Base-by-base conservation (phyloP, 2,113 vertebrate genomes). In the Crotophaga sulcirostris region DNA sequence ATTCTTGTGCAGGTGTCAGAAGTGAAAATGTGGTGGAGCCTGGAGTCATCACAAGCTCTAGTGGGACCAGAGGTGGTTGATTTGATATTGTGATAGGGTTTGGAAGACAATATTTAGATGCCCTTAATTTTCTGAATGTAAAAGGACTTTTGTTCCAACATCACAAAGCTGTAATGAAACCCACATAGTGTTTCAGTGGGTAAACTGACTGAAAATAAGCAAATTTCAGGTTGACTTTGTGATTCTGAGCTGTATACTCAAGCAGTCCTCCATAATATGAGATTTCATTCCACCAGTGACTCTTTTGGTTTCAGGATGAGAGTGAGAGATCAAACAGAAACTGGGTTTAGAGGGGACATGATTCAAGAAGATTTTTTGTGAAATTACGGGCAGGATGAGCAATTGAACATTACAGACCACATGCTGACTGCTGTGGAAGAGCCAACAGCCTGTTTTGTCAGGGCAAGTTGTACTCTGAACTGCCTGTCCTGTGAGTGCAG, bases 1-100 rank as follows among this genome's bases (percentile, higher is more conserved):
- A 93, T 56, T 73, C 87, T 77, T 64, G 63, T 28, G 23, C 96
- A 95, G 96, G 93, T 97, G 94, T 87, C 90, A 77, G 56, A 23
- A 95, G 66, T 75, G 87, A 93, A 86, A 75, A 93, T 90, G 54
- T 9, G 5, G 25, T 52, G 64, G 67, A 87, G 84, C 89, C 81
- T 66, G 64, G 38, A 94, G 69, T 47, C 55, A 16, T 38, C 1
- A 1, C 33, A 49, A 69, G 54, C 40, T 80, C 54, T 34, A 15
- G 47, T n/a, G 51, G 42, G 60, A 73, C 82, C 15, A 24, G 52
- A 58, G 68, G 14, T 42, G 28, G 36, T 51, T 60, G 28, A 40
- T 80, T 66, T 58, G 78, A 86, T 34, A 62, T 90, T 76, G 25
- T 44, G 23, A 62, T 36, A 45, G 77, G 38, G 42, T 54, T 79